Evolutionary conservation across 2,113 vertebrate species (phyloP), one percentile per base, ranked within the genome.

Genomic region (Numenius arquata): DNA sequence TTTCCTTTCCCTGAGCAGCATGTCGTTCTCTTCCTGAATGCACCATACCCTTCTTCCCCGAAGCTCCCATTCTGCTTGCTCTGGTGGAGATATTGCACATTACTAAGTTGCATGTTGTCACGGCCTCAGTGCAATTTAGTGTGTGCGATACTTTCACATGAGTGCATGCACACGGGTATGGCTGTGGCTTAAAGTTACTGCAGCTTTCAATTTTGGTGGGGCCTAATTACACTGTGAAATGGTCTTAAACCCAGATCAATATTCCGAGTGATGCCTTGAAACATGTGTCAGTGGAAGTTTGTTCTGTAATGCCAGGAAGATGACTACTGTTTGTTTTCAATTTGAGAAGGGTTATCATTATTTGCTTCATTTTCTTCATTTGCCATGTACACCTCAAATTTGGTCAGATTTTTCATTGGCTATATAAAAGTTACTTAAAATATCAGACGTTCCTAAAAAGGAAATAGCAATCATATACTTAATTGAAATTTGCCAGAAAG

Each of bases 61-160:
- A 96, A 94, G 98, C 96, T 98, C 97, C 91, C 98, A 97, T 98
- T 97, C 97, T 97, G 98, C 98, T 98, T 98, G 98, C 98, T 98
- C 98, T 98, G 97, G 98, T 98, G 98, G 98, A 97, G 97, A 97
- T 98, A 98, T 98, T 98, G 98, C 98, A 98, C 98, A 98, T 98
- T 98, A 98, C 98, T 98, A 98, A 98, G 98, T 98, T 98, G 98
- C 98, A 98, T 98, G 98, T 98, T 98, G 98, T 98, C 98, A 98
- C 97, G 97, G 98, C 98, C 98, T 98, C 97, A 83, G 97, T 98
- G 98, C 98, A 98, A 98, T 98, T 98, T 98, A 98, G 98, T 98
- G 97, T 98, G 98, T 98, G 98, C 97, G 98, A 98, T 98, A 98
- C 98, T 98, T 98, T 98, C 98, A 98, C 98, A 98, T 97, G 98